These are phyloP conservation scores for Apodemus sylvaticus DNA, from an alignment of 2,113 vertebrate species.

Conservation along the genomic window DNA sequence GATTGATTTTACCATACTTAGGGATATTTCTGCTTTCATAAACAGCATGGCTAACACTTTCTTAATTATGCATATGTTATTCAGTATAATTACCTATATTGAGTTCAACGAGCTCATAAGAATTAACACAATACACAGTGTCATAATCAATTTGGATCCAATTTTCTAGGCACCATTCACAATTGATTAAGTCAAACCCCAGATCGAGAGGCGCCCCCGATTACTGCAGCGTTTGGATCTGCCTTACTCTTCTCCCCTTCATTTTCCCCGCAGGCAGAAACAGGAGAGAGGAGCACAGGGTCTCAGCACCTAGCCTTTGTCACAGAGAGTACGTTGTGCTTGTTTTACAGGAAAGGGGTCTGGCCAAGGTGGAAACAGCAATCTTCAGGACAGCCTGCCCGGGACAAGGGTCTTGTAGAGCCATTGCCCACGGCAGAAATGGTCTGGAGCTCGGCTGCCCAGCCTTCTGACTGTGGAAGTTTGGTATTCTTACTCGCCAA, in stretches of 20 bases:
- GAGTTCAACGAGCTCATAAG: background rate
- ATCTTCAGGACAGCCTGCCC: background rate
- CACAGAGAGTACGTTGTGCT: background rate
- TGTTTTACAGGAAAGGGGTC: background rate
- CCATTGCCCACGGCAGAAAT: background rate
- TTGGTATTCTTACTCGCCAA: background rate
- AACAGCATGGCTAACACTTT: background rate
- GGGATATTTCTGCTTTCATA: slow-evolving; percentile 7
- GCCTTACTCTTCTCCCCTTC: background rate
- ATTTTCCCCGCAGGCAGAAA: slow-evolving; percentile 3
- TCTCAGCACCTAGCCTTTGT: background rate
- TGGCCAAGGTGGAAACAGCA: background rate
- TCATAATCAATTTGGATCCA: background rate
- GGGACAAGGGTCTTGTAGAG: background rate
- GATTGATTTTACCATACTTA: slow-evolving; percentile 15
- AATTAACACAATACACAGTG: slow-evolving; percentile 26
- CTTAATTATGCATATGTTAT: background rate
- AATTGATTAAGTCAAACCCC: slow-evolving; percentile 49
- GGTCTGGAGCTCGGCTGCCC: background rate
- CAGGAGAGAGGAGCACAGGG: background rate
- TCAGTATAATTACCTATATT: background rate
- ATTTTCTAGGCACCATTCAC: slow-evolving; percentile 17
- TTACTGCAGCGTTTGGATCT: background rate
- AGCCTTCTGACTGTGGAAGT: background rate
- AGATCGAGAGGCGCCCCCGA: slow-evolving; percentile 41